Conservation (phyloP, 1,140 invertebrate genomes). For the Heliconius hermathena region DNA sequence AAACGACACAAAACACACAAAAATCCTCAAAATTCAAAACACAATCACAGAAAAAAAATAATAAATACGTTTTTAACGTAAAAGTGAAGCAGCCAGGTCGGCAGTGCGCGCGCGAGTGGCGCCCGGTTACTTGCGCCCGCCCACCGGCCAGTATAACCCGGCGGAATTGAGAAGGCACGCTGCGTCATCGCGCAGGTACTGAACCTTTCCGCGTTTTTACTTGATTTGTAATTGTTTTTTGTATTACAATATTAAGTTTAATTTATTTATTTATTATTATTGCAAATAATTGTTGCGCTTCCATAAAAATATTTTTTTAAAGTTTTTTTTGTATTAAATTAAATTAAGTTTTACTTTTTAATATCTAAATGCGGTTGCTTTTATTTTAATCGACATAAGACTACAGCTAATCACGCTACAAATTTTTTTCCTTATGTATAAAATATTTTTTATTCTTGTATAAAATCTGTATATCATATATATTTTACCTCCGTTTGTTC, state of each 20-base stretch:
- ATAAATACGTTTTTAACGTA: conserved; percentile 51
- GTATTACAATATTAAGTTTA: background rate
- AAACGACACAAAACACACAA: conserved; percentile 46
- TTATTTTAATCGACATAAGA: no score
- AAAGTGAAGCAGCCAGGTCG: conserved; percentile 65
- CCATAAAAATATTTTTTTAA: no score
- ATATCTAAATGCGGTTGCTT: no score
- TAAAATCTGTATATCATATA: background rate
- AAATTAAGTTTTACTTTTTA: no score
- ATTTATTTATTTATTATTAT: background rate
- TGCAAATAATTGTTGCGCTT: background rate
- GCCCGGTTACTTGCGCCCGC: conserved; percentile 61
- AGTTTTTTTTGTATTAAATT: no score
- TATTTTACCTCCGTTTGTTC: background rate
- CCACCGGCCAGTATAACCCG: conserved; percentile 58
- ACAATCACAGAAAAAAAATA: conserved; percentile 69
- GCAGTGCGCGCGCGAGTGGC: conserved; percentile 76
- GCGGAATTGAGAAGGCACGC: conserved; percentile 55
- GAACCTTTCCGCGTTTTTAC: conserved; percentile 24
- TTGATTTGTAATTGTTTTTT: conserved; percentile 13
- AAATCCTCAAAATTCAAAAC: conserved; percentile 35
- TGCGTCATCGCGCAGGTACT: conserved; percentile 36
- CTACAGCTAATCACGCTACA: no score
- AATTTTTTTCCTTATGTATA: no score
- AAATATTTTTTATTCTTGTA: background rate